Evolutionary conservation across 2,888 invertebrate genomes (phyloP), one percentile per base, ranked within the genome.

Genomic region (Leucophora obtusa): DNA sequence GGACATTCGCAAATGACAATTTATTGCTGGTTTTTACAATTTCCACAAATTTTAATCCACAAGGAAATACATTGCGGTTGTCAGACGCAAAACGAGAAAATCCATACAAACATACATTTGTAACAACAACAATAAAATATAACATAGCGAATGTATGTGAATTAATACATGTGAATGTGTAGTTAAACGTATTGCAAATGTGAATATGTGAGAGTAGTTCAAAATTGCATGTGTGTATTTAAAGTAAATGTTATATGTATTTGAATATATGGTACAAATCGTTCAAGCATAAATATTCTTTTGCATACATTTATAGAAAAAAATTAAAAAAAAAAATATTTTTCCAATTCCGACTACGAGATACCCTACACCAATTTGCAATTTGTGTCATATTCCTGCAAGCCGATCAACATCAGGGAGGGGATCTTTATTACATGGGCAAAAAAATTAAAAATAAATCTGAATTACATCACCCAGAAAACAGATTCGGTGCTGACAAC

Each of bases 1-100:
- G 66, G 53, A 60, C 59, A 68, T 50, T 69, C 58, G 53, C 66
- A 76, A 80, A 80, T 80, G 71, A 80, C 75, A 80, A 80, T 80
- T 80, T 80, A 80, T 80, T 68, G 75, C 70, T 68, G 80, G 71
- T 72, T 76, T 75, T 76, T 63, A 76, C 68, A 76, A 76, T 59
- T 76, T 80, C 53, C 72, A 80, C 75, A 72, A 69, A 51, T 70
- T 70, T 56, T 60, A 70, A 70, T 70, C 70, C 59, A 70, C 70
- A 73, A 73, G 73, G 76, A 76, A 76, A 81, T 76, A 76, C 74
- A 73, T 68, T 81, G 80, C 69, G 76, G 76, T 73, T 81, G 69
- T 75, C 76, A 71, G 66, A 51, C 73, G 68, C 62, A 69, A 80
- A 72, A 69, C 43, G 65, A 68, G 62, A 53, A 80, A 71, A 74